Conservation (phyloP, 2,888 invertebrate species). For the Meiosimyza platycephala region DNA sequence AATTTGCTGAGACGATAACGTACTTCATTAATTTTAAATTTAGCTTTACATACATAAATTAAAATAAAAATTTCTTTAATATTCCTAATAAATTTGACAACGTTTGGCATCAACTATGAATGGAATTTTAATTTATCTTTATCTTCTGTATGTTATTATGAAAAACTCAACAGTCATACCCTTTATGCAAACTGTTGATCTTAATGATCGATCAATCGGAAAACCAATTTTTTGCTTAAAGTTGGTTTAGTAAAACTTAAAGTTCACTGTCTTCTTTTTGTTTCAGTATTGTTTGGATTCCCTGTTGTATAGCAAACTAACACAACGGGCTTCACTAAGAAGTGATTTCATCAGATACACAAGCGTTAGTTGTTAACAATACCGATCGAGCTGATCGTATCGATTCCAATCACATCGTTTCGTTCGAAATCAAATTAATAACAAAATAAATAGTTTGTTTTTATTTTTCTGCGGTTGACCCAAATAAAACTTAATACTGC, state of each 20-base stretch:
- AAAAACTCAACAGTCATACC: too few relatives aligned
- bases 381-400: conserved; percentile 6
- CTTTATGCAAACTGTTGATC: too few relatives aligned
- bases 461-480: conserved; percentile 31
- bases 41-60: too few relatives aligned
- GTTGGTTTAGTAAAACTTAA: background rate
- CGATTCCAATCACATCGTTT: conserved; percentile 2
- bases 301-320: conserved; percentile 1
- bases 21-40: too few relatives aligned
- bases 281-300: conserved; percentile 1
- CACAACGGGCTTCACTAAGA: background rate
- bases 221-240: too few relatives aligned
- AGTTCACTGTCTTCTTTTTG: conserved; percentile 16
- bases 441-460: background rate
- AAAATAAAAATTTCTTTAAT: too few relatives aligned
- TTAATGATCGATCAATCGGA: too few relatives aligned
- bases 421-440: background rate
- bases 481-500: conserved; percentile 18
- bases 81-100: too few relatives aligned
- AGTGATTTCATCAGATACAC: background rate
- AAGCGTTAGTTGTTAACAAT: conserved; percentile 13
- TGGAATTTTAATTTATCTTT: too few relatives aligned
- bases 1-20: too few relatives aligned
- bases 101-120: too few relatives aligned
- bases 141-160: too few relatives aligned